Base-by-base conservation (phyloP, 2,797 vertebrate species). In the Sphaeramia orbicularis region DNA sequence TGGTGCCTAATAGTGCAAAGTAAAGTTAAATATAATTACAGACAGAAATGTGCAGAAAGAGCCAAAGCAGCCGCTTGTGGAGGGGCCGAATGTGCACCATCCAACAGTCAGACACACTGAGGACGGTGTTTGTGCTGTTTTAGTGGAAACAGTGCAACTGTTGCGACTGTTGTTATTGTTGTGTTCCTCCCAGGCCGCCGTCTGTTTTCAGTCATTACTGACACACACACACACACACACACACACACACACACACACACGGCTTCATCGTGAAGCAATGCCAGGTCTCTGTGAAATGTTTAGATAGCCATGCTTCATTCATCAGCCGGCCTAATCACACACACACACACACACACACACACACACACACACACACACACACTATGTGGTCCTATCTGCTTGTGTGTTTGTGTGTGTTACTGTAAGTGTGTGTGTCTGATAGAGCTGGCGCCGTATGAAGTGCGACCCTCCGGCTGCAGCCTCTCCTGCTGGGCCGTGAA, bases 401-500 rank as follows among this genome's bases (percentile, higher is more conserved):
- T 56, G 27, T 54, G 36, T 52, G 51, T 52, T 59, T 32, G 49
- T 37, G 36, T 42, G 52, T 52, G 42, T 63, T 58, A 62, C 54
- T 71, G 55, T 62, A 45, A 37, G 52, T 61, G 51, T 65, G 53
- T 49, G 58, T 58, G 53, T 49, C 42, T 54, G 71, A 63, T 78
- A 66, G 61, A 63, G 60, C 71, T 73, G 81, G 81, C 74, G 75
- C 78, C 60, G 57, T 71, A 74, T 70, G 69, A 72, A 81, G 72
- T 71, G 81, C 78, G 75, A 80, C 72, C 71, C 62, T 69, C 56
- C 44, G 54, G 68, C 75, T 78, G 36, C 65, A 77, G 69, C 73
- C 69, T 69, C 51, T 71, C 77, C 80, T 73, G 51, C 84, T 65
- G 83, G 65, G 81, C 79, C 83, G 85, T 87, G 83, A 89, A 89